Conservation (phyloP, 2,797 vertebrate genomes). For the Distichodus sexfasciatus region DNA sequence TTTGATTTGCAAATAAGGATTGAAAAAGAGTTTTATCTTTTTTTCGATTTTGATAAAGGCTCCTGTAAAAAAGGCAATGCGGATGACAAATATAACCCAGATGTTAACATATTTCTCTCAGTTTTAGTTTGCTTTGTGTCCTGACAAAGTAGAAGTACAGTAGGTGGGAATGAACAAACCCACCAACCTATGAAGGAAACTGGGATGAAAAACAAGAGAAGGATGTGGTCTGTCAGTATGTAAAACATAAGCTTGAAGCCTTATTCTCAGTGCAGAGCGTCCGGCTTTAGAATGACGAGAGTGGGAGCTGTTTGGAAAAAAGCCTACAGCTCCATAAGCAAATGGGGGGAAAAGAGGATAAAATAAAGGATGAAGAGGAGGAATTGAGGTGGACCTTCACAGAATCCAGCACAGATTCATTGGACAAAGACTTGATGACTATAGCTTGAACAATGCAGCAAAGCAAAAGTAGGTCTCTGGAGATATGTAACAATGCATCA, state of each 20-base stretch:
- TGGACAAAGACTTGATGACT: not conserved
- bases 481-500: not conserved
- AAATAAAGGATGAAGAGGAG: not conserved
- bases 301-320: conserved; percentile 15
- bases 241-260: not conserved
- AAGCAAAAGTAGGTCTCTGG: not conserved
- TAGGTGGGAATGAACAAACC: not conserved
- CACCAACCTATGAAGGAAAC: not conserved
- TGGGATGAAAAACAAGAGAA: not conserved
- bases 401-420: not conserved
- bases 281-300: not conserved
- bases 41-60: no score
- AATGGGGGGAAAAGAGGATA: conserved; percentile 8
- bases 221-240: not conserved
- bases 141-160: not conserved
- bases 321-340: not conserved
- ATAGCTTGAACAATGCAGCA: not conserved
- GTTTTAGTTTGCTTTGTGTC: not conserved
- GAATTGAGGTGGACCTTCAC: not conserved
- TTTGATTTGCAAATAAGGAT: no score
- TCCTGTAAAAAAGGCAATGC: no score
- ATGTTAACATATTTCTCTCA: no score
- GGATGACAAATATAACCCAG: no score
- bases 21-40: no score
- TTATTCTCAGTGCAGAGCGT: not conserved